A percentile compares a stretch with the other conserved stretches of the same genome.
Conservation (phyloP, 2,113 vertebrate species). For the Heteronetta atricapilla region DNA sequence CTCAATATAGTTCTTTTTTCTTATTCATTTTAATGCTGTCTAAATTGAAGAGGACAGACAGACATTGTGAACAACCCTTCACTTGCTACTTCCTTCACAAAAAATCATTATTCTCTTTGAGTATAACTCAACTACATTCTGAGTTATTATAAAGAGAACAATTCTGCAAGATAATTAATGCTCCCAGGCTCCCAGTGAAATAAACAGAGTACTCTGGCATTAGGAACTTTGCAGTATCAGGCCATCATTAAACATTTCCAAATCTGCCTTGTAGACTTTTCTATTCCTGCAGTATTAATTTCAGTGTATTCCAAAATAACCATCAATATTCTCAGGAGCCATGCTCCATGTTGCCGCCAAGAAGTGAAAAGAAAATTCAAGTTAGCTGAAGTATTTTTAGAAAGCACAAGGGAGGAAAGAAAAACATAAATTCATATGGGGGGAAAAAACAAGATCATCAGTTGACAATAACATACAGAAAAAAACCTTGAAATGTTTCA, state of each 20-base stretch:
- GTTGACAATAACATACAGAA: fast-evolving
- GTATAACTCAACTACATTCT: background rate
- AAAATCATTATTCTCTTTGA: background rate
- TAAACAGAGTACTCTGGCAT: background rate
- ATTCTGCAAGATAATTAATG: background rate
- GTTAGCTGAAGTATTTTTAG: background rate
- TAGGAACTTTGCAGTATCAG: background rate
- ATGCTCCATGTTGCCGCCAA: background rate
- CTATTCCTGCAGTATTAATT: background rate
- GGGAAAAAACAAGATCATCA: background rate
- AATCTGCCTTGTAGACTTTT: background rate
- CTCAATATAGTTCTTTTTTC: background rate
- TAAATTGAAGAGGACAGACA: conserved; percentile 2
- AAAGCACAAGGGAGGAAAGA: background rate
- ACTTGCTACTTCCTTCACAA: background rate
- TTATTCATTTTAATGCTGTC: background rate
- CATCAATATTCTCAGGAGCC: background rate
- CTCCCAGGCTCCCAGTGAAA: background rate
- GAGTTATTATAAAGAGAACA: background rate
- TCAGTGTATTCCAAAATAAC: background rate
- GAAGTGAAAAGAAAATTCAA: background rate
- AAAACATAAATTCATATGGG: background rate
- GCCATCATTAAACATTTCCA: background rate
- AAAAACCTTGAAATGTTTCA: background rate
- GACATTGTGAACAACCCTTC: background rate